These are phyloP conservation scores for Heliconius hortense DNA, from an alignment of 2,888 invertebrate species.

Conservation along the genomic window DNA sequence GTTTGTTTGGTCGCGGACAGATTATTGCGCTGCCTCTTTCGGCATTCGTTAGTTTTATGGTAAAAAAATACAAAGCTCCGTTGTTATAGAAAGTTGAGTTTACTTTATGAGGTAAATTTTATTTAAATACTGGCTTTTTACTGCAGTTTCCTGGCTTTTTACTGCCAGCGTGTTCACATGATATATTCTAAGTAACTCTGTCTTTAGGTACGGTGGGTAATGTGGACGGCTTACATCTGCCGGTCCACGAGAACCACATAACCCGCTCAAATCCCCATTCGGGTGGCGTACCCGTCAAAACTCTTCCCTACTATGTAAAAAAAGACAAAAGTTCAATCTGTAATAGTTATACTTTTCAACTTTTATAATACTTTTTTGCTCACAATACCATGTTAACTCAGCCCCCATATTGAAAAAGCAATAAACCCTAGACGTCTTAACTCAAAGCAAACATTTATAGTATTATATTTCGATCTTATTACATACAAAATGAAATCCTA, in stretches of 20 bases:
- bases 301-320: no score
- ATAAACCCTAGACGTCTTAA: conserved; percentile 18
- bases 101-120: conserved; percentile 4
- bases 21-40: conserved; percentile 33
- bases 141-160: no score
- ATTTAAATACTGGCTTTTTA: not conserved
- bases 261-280: no score
- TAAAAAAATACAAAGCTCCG: conserved; percentile 18
- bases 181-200: no score
- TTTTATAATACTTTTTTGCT: not conserved
- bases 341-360: no score
- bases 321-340: no score
- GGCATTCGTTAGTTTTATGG: conserved; percentile 26
- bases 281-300: no score
- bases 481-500: conserved; percentile 27
- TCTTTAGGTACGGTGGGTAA: no score
- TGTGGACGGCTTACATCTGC: no score
- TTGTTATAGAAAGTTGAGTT: conserved; percentile 14
- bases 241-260: no score
- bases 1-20: conserved; percentile 33
- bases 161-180: no score
- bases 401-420: conserved; percentile 12
- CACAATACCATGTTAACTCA: not conserved
- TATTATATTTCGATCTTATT: conserved; percentile 33
- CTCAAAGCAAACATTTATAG: conserved; percentile 28